A percentile compares a stretch with the other conserved stretches of the same genome.
Evolutionary conservation across 2,888 invertebrate genomes (phyloP).

Genomic region (Protonemura montana): DNA sequence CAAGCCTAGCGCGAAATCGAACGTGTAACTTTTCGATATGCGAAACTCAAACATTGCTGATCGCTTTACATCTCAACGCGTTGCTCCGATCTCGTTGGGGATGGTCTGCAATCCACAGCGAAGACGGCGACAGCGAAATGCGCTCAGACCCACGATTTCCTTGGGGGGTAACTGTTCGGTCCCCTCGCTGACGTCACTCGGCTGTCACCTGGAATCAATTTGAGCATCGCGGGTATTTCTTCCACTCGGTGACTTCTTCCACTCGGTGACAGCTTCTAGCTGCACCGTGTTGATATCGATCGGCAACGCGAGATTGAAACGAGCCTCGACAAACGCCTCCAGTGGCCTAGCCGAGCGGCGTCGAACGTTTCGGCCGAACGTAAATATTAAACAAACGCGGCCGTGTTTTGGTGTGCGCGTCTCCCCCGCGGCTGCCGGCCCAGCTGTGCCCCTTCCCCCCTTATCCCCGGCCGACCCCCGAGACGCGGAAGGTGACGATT

Average conservation of each 20-base stretch:
- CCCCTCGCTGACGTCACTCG: background rate
- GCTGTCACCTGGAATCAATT: background rate
- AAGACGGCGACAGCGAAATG: background rate
- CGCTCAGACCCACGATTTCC: background rate
- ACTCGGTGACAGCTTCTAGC: background rate
- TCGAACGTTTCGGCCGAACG: background rate
- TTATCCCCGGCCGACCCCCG: background rate
- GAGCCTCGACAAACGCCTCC: too few species aligned
- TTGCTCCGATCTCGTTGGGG: too few species aligned
- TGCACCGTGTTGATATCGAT: too few species aligned
- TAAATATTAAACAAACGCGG: constrained; percentile 13
- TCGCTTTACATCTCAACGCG: background rate
- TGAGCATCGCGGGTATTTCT: background rate
- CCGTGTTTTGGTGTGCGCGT: background rate
- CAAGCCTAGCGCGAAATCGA: background rate
- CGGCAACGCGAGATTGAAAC: too few species aligned
- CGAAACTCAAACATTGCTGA: background rate
- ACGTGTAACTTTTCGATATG: background rate
- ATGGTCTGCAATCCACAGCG: too few species aligned
- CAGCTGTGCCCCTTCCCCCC: constrained; percentile 13
- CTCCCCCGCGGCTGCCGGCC: constrained; percentile 10
- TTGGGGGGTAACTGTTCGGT: background rate
- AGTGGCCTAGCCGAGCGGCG: background rate
- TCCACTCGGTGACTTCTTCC: background rate
- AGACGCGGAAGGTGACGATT: constrained; percentile 20